A percentile compares a stretch with the other conserved stretches of the same genome.
Conservation (phyloP, 2,113 vertebrate species). For the Otocyon megalotis region DNA sequence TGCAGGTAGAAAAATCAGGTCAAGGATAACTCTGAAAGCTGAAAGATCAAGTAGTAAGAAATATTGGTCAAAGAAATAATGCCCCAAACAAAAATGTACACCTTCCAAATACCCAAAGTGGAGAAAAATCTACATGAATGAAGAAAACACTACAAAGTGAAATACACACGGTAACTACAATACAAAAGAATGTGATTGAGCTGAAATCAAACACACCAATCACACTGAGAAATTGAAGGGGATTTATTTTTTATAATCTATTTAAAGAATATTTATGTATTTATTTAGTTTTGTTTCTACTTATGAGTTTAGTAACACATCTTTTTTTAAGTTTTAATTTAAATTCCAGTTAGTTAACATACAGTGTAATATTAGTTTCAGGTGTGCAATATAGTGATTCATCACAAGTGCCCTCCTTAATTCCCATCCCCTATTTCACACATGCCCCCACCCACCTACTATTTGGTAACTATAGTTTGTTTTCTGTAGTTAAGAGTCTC, state of each 20-base stretch:
- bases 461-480: not conserved
- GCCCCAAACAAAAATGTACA: not conserved
- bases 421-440: not conserved
- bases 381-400: not conserved
- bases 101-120: not conserved
- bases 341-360: not conserved
- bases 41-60: not conserved
- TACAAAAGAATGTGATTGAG: not conserved
- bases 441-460: not conserved
- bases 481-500: not conserved
- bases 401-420: not conserved
- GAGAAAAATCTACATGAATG: not conserved
- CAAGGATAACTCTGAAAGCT: not conserved
- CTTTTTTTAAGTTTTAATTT: not conserved
- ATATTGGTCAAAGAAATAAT: not conserved
- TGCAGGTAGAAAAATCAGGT: not conserved
- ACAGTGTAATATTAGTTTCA: not conserved
- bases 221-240: not conserved
- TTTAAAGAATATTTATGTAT: not conserved
- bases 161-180: not conserved
- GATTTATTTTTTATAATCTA: not conserved
- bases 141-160: not conserved
- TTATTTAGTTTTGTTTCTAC: not conserved
- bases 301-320: not conserved
- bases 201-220: not conserved